A percentile compares a stretch with the other conserved stretches of the same genome.
Conservation (phyloP, 1,140 invertebrate genomes). For the Aphidius gifuensis region DNA sequence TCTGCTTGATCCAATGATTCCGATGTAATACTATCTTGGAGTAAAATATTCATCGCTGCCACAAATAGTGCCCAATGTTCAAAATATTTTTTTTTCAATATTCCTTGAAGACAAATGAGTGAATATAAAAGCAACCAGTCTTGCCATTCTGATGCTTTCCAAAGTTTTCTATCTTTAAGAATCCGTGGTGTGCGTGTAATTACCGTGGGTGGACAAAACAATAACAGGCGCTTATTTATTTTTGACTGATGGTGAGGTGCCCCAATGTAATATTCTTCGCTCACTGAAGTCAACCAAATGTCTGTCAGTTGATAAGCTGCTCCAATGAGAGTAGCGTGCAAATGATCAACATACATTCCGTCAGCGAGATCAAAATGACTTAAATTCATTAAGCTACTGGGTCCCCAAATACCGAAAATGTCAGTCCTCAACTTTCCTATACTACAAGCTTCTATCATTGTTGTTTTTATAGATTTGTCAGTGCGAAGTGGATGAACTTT, state of each 20-base stretch:
- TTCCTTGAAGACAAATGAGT: constrained; percentile 13
- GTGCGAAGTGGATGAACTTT: too few species aligned
- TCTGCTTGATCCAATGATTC: constrained; percentile 8
- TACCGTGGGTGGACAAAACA: constrained; percentile 4
- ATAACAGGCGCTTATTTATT: constrained; percentile 20
- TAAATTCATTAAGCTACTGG: constrained; percentile 26
- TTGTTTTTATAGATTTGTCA: too few species aligned
- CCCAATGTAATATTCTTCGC: constrained; percentile 24
- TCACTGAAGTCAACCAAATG: constrained; percentile 6
- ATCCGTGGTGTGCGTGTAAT: constrained; percentile 18
- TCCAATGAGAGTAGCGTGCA: constrained; percentile 26
- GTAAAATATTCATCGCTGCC: constrained; percentile 13
- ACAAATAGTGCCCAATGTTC: constrained; percentile 19
- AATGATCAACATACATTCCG: constrained; percentile 27
- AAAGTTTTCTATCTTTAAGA: constrained; percentile 9
- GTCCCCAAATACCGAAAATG: constrained; percentile 26
- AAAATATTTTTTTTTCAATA: constrained; percentile 17
- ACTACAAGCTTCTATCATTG: too few species aligned
- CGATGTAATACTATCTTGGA: constrained; percentile 16
- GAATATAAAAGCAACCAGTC: constrained; percentile 19
- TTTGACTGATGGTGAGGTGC: constrained; percentile 7
- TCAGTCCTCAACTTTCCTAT: too few species aligned
- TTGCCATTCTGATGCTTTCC: constrained; percentile 25
- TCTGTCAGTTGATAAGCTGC: constrained; percentile 18
- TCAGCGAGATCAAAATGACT: constrained; percentile 23